Conservation (phyloP, 92 coral and sea anemone genomes). For the Isaurus tuberculatus region DNA sequence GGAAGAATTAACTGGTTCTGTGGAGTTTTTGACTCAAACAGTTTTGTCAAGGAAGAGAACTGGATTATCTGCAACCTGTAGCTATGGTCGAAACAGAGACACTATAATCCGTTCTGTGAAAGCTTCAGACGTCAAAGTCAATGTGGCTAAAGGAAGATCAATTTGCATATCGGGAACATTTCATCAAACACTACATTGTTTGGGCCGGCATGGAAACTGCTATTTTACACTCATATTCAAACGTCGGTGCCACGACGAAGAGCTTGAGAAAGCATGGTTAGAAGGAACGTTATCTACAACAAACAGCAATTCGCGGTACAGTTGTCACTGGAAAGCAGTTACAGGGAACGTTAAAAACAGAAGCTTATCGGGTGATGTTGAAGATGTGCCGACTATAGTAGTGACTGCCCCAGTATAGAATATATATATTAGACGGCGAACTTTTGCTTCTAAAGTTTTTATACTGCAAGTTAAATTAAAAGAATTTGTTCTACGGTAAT, state of each 20-base stretch:
- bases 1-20: neutral
- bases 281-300: neutral
- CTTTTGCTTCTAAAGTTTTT: too few relatives aligned
- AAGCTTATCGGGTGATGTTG: neutral
- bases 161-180: constrained; percentile 26
- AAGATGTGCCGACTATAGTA: constrained; percentile 15
- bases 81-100: neutral
- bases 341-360: neutral
- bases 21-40: constrained; percentile 10
- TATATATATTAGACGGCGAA: too few relatives aligned
- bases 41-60: constrained; percentile 1
- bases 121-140: constrained; percentile 8
- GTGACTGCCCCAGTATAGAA: constrained; percentile 5
- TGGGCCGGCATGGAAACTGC: constrained; percentile 9
- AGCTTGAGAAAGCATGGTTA: constrained; percentile 1
- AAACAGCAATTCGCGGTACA: neutral
- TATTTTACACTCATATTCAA: constrained; percentile 13
- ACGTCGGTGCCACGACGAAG: neutral
- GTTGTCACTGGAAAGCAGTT: constrained; percentile 34
- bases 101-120: neutral
- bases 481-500: too few relatives aligned
- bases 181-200: neutral
- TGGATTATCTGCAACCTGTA: neutral
- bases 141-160: neutral
- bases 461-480: too few relatives aligned